phyloP scores from a whole-genome alignment of 1,140 invertebrate species.

The Matsumurasca onukii region DNA sequence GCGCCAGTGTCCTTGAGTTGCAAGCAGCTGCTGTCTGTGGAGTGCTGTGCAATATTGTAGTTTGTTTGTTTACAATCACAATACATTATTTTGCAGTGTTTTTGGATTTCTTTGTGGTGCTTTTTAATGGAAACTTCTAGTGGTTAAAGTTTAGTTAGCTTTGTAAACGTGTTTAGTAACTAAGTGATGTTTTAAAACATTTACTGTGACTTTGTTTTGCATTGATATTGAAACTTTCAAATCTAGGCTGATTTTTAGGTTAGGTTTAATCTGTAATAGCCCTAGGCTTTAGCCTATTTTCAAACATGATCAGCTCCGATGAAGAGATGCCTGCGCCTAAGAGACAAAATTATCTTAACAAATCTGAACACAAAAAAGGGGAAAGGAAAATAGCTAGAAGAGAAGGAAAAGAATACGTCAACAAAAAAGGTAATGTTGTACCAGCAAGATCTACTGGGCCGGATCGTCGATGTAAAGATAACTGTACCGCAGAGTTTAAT shows the following conservation, averaged over 20 bases:
- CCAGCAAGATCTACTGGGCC: not conserved
- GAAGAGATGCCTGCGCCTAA: conserved; percentile 1
- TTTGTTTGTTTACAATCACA: not conserved
- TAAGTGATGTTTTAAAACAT: too few species aligned
- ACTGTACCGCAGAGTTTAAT: conserved; percentile 4
- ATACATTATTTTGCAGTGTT: not conserved
- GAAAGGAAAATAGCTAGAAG: conserved; percentile 8
- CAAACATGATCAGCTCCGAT: not conserved
- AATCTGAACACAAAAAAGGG: not conserved
- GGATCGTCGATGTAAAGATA: not conserved
- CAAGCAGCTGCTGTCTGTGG: not conserved
- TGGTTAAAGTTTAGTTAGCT: not conserved
- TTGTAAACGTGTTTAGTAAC: not conserved
- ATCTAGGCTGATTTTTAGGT: not conserved
- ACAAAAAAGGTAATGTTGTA: not conserved
- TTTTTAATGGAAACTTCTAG: not conserved
- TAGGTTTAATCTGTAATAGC: not conserved
- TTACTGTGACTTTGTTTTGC: too few species aligned
- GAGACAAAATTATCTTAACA: not conserved
- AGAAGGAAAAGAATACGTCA: conserved; percentile 6
- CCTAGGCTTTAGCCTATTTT: not conserved
- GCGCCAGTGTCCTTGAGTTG: not conserved
- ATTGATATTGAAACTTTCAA: too few species aligned
- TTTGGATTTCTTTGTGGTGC: not conserved
- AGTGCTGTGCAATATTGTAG: not conserved